Base-by-base conservation (phyloP, 2,797 vertebrate genomes). In the Acestrorhynchus altus region DNA sequence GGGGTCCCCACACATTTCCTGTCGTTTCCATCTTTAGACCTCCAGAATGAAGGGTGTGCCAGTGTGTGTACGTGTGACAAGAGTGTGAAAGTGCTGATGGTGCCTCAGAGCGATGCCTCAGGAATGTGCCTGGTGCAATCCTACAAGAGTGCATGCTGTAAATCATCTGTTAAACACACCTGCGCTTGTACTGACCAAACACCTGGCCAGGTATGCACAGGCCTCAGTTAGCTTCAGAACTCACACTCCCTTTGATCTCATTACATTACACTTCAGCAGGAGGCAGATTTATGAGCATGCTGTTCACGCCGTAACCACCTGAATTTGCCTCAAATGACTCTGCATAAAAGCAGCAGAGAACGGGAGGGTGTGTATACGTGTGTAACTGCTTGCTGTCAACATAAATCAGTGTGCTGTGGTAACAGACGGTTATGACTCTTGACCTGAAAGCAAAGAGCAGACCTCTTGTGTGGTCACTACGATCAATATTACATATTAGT, bases 401-500 rank as follows among this genome's bases (percentile, higher is more conserved):
- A 54, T 81, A n/a, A 74, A 81, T 72, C 39, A 39, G 9, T 42
- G 73, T 83, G 83, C 82, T 86, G 86, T 89, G 90, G 91, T 87
- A 89, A 35, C 31, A 35, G 89, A 91, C 74, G 85, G 87, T 83
- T 51, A 42, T 84, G 88, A 91, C 91, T 89, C 72, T 79, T 91
- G 87, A 91, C 89, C 90, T 80, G 78, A 84, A 90, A 87, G 90
- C 86, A 88, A 56, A 78, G 56, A 64, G 18, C 60, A 60, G 64
- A 24, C 12, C 44, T 51, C 39, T 24, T n/a, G 47, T 72, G 71
- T 63, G 78, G 39, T 16, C 81, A 84, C 84, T 86, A 71, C 22
- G 47, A 65, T 35, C 46, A 15, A 78, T 56, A 64, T 46, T 20
- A 28, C 47, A 76, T 24, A n/a, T 86, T 73, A 72, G 67, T 78